Evolutionary conservation across 2,113 vertebrate species (phyloP), one percentile per base, ranked within the genome.

Genomic region (Odocoileus virginianus): DNA sequence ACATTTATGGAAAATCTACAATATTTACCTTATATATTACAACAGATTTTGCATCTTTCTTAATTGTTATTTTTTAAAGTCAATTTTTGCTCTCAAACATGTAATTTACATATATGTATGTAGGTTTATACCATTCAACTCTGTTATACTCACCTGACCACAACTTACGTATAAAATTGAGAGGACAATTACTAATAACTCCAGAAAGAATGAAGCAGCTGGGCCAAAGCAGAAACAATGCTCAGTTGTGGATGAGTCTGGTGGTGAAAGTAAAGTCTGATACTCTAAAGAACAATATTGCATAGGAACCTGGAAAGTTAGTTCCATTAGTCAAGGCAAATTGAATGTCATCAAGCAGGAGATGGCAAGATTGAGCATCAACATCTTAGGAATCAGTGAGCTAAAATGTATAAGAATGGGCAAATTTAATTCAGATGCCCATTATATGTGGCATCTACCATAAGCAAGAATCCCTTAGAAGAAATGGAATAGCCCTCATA

Each of bases 31-130:
- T 94, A 55, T 55, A 25, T 79, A 36, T 90, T 79, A 83, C 3
- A 82, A 33, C 30, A 95, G n/a, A 78, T 19, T 96, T 67, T 67
- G 64, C 5, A 64, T 15, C 6, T 91, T 74, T 90, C 36, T 96
- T 93, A 71, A 89, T 50, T 93, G 96, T 94, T 89, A 52, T 61
- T 12, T 64, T 94, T 64, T 64, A 28, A 76, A 76, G 76, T 91
- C 13, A 82, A 23, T 47, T 71, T 93, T 94, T 93, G 19, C 19
- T 94, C 40, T 30, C 33, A 83, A 61, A 47, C 15, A 64, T 40
- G 2, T 60, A 95, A 71, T 54, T 43, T 94, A 4, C 6, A 8
- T 40, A 36, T 23, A 3, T n/a, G 5, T 43, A 1, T 15, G 17
- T 64, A 7, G 40, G 30, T 78, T 17, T 4, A 83, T 23, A 87